Percentiles rank a stretch among this genome's conserved stretches.
These are phyloP conservation scores for Sesia apiformis DNA, from an alignment of 2,888 invertebrate genomes.

Conservation along the genomic window DNA sequence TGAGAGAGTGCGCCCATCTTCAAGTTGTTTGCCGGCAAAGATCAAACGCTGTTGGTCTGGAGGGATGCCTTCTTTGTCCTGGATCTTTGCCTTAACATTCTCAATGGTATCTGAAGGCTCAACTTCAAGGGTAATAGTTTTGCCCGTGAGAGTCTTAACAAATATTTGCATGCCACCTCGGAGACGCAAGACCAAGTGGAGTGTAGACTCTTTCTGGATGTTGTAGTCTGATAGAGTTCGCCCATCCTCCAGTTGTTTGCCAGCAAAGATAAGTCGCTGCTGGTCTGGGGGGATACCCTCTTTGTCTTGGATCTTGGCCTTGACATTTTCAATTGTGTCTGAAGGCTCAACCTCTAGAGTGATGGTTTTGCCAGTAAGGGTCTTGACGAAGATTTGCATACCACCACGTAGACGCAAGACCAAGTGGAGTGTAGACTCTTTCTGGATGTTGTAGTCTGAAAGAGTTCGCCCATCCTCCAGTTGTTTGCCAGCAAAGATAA, in stretches of 20 bases:
- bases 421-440: conserved; percentile 5
- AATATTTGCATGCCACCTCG: conserved; percentile 39
- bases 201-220: conserved; percentile 35
- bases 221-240: conserved; percentile 37
- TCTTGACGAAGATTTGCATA: conserved; percentile 41
- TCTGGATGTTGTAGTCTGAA: conserved; percentile 28
- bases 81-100: conserved; percentile 31
- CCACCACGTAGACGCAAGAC: conserved; percentile 1
- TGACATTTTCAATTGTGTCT: conserved; percentile 38
- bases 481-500: conserved; percentile 49
- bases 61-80: conserved; percentile 33
- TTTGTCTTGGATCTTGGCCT: conserved; percentile 37
- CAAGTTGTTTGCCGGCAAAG: conserved; percentile 30
- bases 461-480: conserved; percentile 45
- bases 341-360: conserved; percentile 33
- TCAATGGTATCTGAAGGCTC: conserved; percentile 29
- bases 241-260: conserved; percentile 35
- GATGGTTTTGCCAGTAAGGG: conserved; percentile 34
- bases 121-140: conserved; percentile 29
- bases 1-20: conserved; percentile 28
- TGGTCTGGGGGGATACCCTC: conserved; percentile 40
- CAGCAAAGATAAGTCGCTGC: conserved; percentile 34
- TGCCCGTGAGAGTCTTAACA: conserved; percentile 31
- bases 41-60: conserved; percentile 33
- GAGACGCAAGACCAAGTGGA: conserved; percentile 30